Percentiles rank a stretch among this genome's conserved stretches.
Evolutionary conservation across 1,140 invertebrate genomes (phyloP).

Genomic region (Amphibalanus amphitrite): DNA sequence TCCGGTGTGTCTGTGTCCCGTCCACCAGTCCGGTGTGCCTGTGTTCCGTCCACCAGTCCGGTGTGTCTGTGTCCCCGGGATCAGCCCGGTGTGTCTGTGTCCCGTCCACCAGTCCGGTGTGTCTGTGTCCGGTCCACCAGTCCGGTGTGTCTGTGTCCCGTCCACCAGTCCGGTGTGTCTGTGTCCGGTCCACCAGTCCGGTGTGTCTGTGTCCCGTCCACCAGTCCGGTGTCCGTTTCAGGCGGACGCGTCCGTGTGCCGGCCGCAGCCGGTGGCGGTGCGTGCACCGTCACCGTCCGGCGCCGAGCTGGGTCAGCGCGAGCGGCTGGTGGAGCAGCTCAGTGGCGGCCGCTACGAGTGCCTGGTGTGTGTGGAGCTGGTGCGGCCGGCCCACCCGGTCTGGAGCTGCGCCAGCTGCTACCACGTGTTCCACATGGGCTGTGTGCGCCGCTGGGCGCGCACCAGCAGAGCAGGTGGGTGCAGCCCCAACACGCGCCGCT

Average conservation of each 20-base stretch:
- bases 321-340: conserved; percentile 60
- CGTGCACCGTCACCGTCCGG: not conserved
- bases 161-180: not conserved
- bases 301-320: conserved; percentile 45
- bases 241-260: no score
- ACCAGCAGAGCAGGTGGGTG: conserved; percentile 49
- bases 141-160: not conserved
- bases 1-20: no score
- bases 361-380: conserved; percentile 73
- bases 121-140: not conserved
- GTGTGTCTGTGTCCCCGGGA: no score
- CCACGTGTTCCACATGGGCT: conserved; percentile 75
- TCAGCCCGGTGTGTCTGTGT: no score
- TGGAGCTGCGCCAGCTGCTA: conserved; percentile 85
- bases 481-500: conserved; percentile 46
- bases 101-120: no score
- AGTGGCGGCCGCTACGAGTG: conserved; percentile 64
- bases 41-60: no score
- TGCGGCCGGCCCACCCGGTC: conserved; percentile 54
- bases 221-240: not conserved
- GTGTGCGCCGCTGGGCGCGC: conserved; percentile 77
- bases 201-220: not conserved
- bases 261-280: not conserved
- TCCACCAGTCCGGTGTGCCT: no score
- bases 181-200: not conserved